phyloP scores from a whole-genome alignment of 2,113 vertebrate species.

The Platycercus adscitus region DNA sequence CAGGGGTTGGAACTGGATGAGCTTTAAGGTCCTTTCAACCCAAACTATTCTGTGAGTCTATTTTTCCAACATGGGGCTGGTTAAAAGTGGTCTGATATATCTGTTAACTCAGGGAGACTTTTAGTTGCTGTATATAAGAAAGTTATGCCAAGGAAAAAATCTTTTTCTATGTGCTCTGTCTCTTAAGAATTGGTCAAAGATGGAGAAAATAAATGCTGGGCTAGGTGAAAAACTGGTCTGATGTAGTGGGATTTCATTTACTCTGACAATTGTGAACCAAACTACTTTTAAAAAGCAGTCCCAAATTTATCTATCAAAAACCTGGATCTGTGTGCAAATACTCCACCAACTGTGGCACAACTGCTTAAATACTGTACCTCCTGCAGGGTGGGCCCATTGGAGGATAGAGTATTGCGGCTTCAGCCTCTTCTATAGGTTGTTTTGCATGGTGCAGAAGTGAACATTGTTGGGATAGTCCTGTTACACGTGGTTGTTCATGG shows the following conservation, averaged over 20 bases:
- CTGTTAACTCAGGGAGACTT: slow-evolving; percentile 57
- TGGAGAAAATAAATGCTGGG: not conserved
- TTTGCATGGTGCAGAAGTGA: not conserved
- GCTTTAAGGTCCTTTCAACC: not conserved
- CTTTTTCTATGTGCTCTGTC: not conserved
- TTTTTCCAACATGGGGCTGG: not conserved
- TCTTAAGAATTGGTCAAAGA: not conserved
- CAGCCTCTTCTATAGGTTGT: not conserved
- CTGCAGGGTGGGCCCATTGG: not conserved
- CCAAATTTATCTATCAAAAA: not conserved
- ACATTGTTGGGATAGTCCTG: not conserved
- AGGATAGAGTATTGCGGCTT: not conserved
- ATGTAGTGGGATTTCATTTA: not conserved
- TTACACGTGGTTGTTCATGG: rapidly evolving
- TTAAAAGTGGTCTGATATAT: slow-evolving; percentile 7
- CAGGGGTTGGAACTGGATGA: not conserved
- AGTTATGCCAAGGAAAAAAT: not conserved
- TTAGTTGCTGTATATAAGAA: slow-evolving; percentile 41
- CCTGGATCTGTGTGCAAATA: not conserved
- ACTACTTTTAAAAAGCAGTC: not conserved
- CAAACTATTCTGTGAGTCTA: not conserved
- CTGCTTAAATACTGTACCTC: not conserved
- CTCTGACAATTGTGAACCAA: not conserved
- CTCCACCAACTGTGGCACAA: not conserved
- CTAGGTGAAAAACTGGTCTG: not conserved